A percentile compares a stretch with the other conserved stretches of the same genome.
These are phyloP conservation scores for Propithecus deckenii DNA, from an alignment of 2,797 vertebrate species.

Conservation along the genomic window DNA sequence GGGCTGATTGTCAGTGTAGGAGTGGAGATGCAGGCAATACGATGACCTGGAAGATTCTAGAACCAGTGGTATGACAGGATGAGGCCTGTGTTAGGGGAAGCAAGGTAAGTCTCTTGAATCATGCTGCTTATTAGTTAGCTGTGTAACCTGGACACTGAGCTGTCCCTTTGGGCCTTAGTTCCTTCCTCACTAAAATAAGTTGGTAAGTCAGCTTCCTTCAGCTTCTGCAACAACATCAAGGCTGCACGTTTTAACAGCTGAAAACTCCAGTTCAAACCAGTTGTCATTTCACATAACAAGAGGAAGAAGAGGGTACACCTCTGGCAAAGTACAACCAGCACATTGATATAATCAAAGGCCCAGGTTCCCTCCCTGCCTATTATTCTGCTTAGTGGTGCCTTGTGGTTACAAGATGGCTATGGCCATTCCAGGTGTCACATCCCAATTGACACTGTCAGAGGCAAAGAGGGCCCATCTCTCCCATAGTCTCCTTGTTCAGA, in stretches of 20 bases:
- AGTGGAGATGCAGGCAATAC: background rate
- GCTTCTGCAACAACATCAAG: background rate
- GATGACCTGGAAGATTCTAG: background rate
- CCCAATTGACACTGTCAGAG: rapidly evolving
- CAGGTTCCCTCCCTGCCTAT: background rate
- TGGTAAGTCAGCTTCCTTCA: background rate
- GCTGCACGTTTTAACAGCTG: background rate
- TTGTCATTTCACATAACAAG: background rate
- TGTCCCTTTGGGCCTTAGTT: background rate
- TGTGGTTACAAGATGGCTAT: background rate
- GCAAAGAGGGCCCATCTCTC: rapidly evolving
- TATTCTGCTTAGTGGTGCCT: background rate
- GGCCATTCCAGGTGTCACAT: background rate
- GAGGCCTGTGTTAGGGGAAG: background rate
- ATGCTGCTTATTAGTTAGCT: background rate
- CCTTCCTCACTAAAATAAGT: background rate
- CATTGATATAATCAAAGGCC: background rate
- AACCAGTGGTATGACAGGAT: background rate
- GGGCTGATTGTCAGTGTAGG: background rate
- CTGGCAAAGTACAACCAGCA: background rate
- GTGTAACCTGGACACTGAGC: background rate
- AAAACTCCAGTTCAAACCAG: background rate
- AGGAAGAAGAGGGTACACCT: background rate
- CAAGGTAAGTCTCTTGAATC: background rate
- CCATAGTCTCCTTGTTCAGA: background rate